Evolutionary conservation across 2,113 vertebrate genomes (phyloP), one percentile per base, ranked within the genome.

Genomic region (Pelecanus crispus): DNA sequence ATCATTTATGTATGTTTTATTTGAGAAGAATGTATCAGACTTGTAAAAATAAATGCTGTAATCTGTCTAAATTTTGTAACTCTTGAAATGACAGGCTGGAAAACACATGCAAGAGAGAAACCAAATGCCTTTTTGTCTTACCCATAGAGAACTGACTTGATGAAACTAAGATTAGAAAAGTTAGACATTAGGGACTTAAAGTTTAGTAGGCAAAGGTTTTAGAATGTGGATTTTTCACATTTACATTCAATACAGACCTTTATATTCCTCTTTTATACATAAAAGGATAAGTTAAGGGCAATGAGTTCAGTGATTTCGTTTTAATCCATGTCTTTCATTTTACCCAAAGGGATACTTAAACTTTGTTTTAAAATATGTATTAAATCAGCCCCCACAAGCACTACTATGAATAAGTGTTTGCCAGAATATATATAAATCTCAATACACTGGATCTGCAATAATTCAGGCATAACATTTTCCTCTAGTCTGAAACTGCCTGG

Each of bases 321-420:
- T 93, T 88, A 93, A 92, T 86, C 66, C 45, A n/a, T 87, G 42
- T 79, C 42, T 91, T 88, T 80, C 32, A 52, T 88, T 94, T 91
- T 84, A 86, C 81, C 67, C 50, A 94, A 96, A 96, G 61, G 74
- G 42, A 94, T 94, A 92, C 92, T 97, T 96, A 91, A 97, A 92
- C 84, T 97, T 95, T 40, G 2, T 78, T 92, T 90, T 91, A 88
- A 95, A 96, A 66, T 68, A 49, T 62, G 58, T 84, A 73, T 95
- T 95, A 83, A 88, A 87, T 81, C 36, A 90, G 36, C 5, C 26
- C 75, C 31, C 56, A 83, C 12, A 94, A 92, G 87, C 47, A 85
- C 65, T 86, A 44, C 38, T 66, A 24, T 49, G 82, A 75, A 66
- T 75, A 87, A 89, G 47, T 22, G 13, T 94, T 93, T 90, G 26